A percentile compares a stretch with the other conserved stretches of the same genome.
Conservation (phyloP, 2,797 vertebrate species). For the Phataginus tricuspis region DNA sequence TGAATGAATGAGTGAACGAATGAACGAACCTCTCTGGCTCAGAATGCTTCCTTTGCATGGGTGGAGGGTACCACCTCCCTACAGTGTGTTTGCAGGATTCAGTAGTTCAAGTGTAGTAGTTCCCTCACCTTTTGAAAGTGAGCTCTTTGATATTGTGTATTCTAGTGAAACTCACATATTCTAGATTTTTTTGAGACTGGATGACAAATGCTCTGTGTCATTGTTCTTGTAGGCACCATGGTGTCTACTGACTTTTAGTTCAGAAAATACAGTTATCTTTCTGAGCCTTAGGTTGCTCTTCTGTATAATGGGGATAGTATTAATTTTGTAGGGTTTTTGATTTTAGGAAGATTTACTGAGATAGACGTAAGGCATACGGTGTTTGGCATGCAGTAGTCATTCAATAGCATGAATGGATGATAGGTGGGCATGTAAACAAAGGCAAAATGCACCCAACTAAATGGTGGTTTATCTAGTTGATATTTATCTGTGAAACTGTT, state of each 20-base stretch:
- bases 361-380: not conserved
- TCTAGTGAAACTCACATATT: not conserved
- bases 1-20: not conserved
- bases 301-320: not conserved
- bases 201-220: not conserved
- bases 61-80: not conserved
- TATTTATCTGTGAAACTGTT: not conserved
- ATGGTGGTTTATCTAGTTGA: not conserved
- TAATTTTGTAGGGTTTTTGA: not conserved
- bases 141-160: not conserved
- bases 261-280: not conserved
- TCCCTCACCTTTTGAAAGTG: conserved; percentile 4
- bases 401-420: not conserved
- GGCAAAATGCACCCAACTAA: not conserved
- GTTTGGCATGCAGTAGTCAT: not conserved
- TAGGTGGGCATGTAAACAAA: not conserved
- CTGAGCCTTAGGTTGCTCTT: not conserved
- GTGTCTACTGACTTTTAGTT: not conserved
- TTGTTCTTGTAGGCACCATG: not conserved
- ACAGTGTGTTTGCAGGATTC: not conserved
- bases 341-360: not conserved
- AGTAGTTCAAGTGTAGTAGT: not conserved
- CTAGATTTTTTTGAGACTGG: conserved; percentile 11
- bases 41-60: not conserved
- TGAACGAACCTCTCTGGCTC: not conserved